Percentiles rank a stretch among this genome's conserved stretches.
Evolutionary conservation across 2,797 vertebrate species (phyloP).

Genomic region (Austrolebias charrua): DNA sequence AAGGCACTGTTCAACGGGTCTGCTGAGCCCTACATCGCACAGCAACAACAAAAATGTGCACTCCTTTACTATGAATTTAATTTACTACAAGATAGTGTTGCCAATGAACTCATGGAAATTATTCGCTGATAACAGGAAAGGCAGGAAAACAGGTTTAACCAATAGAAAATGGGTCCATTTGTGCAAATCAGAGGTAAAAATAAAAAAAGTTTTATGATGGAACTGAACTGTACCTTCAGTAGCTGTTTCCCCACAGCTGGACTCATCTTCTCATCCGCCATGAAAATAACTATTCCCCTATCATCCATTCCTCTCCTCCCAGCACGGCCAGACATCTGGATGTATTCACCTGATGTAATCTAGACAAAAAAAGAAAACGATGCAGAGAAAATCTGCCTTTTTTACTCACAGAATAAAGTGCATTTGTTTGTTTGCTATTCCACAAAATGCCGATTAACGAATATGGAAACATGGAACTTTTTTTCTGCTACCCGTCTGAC

Average conservation of each 20-base stretch:
- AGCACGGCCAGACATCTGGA: constrained; percentile 98
- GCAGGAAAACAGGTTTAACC: neutral
- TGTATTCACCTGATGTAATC: constrained; percentile 98
- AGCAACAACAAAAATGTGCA: neutral
- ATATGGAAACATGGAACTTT: neutral
- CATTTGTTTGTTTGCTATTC: neutral
- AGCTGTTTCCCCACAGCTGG: constrained; percentile 95
- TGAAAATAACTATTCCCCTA: constrained; percentile 96
- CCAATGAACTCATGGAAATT: neutral
- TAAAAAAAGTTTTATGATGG: too few relatives aligned
- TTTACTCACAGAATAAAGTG: constrained; percentile 3
- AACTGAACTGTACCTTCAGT: constrained; percentile 85
- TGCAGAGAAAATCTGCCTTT: neutral
- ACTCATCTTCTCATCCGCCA: constrained; percentile 99
- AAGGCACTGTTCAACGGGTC: constrained; percentile 97
- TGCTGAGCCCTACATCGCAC: constrained; percentile 84
- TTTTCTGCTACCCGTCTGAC: neutral
- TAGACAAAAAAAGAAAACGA: constrained; percentile 57
- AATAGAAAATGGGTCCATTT: neutral
- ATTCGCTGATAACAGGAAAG: neutral
- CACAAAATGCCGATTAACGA: neutral
- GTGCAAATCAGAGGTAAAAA: neutral
- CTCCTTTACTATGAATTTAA: neutral
- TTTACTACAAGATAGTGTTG: neutral
- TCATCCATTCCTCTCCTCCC: constrained; percentile 98